phyloP scores from a whole-genome alignment of 2,888 invertebrate genomes.

The Cetonia aurata region DNA sequence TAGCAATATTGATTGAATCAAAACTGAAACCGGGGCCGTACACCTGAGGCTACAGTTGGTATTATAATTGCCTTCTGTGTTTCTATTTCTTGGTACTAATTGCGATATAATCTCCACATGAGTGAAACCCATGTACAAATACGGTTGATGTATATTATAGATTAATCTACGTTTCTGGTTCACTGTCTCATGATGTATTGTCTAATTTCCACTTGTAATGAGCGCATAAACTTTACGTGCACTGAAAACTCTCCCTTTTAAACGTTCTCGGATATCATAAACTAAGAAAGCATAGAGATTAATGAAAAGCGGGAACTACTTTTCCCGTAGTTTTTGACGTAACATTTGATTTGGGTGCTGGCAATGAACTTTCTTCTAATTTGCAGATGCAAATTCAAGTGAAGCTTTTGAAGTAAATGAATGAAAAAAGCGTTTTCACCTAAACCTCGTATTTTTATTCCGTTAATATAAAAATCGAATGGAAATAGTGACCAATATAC shows the following conservation, averaged over 20 bases:
- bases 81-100: conserved; percentile 54
- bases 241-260: not conserved
- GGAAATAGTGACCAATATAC: no score
- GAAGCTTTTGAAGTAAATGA: no score
- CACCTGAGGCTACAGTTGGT: conserved; percentile 44
- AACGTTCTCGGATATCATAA: conserved; percentile 1
- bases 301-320: no score
- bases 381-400: no score
- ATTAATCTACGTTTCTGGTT: conserved; percentile 44
- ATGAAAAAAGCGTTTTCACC: no score
- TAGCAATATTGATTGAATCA: conserved; percentile 54
- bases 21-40: conserved; percentile 48
- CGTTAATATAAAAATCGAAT: no score
- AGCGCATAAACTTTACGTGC: conserved; percentile 38
- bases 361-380: no score
- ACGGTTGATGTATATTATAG: conserved; percentile 38
- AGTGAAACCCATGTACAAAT: conserved; percentile 49
- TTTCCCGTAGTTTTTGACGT: not conserved
- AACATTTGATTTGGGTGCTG: no score
- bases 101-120: conserved; percentile 53
- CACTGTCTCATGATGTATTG: conserved; percentile 44
- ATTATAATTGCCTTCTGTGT: conserved; percentile 53
- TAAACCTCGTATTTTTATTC: no score
- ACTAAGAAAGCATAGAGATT: not conserved
- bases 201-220: conserved; percentile 43